Base-by-base conservation (phyloP, 2,888 invertebrate genomes). In the Thalpophila matura region DNA sequence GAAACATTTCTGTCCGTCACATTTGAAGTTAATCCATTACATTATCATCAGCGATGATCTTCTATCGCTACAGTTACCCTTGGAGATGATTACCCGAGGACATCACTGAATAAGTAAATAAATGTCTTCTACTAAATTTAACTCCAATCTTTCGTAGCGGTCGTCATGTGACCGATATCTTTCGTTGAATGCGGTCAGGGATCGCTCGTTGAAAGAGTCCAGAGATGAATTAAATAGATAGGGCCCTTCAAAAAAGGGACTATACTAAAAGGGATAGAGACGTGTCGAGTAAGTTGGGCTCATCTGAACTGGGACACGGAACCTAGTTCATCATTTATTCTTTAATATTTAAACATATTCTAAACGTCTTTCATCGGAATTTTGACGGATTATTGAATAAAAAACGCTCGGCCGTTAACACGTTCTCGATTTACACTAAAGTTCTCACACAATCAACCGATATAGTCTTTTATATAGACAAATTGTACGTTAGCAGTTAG, bases 101-200 rank as follows among this genome's bases (percentile, higher is more conserved):
- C 86, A 91, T 88, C 89, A 86, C 81, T 87, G 89, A 90, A 91
- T 86, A 85, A 83, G 82, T 92, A 91, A 93, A 92, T 94, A 92
- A 94, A 94, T 93, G 89, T 93, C 91, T 94, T 94, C 94, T 92
- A 91, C 88, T 94, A 93, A 94, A 95, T 95, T 95, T 91, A 94
- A 92, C 93, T 90, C 87, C 86, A 89, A 92, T 91, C 93, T 91
- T 88, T 87, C 86, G 82, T 83, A 84, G 86, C 89, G 89, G 79
- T 88, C 91, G 90, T 91, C 92, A 91, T 92, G 91, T 92, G 93
- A 86, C 93, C 90, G 92, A 92, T 92, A 94, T 92, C 91, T 88
- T 86, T 81, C 81, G 76, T 78, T 91, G 88, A 93, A 95, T 91
- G 91, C 92, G 92, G 91, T 89, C 91, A 91, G 90, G 89, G 90